Percentiles rank a stretch among this genome's conserved stretches.
Conservation (phyloP, 2,888 invertebrate species). For the Trissoscelio sp. region DNA sequence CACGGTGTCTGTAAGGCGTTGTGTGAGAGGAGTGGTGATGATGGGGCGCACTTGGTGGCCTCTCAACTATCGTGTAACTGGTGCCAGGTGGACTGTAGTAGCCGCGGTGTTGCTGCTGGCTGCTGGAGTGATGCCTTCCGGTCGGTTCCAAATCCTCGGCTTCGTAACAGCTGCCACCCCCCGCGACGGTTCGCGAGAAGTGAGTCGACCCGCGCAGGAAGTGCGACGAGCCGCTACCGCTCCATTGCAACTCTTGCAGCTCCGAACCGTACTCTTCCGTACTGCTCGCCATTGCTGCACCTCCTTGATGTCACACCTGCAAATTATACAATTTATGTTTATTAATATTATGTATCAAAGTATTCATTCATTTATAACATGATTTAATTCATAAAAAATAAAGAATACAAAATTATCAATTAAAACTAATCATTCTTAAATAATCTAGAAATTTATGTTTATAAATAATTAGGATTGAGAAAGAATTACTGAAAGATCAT, state of each 20-base stretch:
- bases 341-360: no score
- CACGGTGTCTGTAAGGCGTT: slow-evolving; percentile 80
- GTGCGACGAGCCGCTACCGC: slow-evolving; percentile 77
- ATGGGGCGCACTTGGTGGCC: slow-evolving; percentile 89
- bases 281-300: slow-evolving; percentile 76
- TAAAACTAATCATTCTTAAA: no score
- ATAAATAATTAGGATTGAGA: no score
- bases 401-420: no score
- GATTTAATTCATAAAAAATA: background rate
- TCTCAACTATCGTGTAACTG: slow-evolving; percentile 94
- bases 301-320: slow-evolving; percentile 55
- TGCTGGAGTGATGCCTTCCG: slow-evolving; percentile 83
- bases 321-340: no score
- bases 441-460: no score
- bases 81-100: slow-evolving; percentile 96
- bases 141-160: slow-evolving; percentile 81
- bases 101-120: slow-evolving; percentile 85
- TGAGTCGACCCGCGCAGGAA: slow-evolving; percentile 77
- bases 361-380: no score
- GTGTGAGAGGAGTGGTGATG: slow-evolving; percentile 87
- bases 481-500: no score
- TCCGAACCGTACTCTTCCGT: slow-evolving; percentile 73
- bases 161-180: slow-evolving; percentile 80
- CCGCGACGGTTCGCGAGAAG: slow-evolving; percentile 84
- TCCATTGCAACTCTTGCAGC: slow-evolving; percentile 82